Conservation (phyloP, 2,113 vertebrate genomes). For the Phrynosoma platyrhinos region DNA sequence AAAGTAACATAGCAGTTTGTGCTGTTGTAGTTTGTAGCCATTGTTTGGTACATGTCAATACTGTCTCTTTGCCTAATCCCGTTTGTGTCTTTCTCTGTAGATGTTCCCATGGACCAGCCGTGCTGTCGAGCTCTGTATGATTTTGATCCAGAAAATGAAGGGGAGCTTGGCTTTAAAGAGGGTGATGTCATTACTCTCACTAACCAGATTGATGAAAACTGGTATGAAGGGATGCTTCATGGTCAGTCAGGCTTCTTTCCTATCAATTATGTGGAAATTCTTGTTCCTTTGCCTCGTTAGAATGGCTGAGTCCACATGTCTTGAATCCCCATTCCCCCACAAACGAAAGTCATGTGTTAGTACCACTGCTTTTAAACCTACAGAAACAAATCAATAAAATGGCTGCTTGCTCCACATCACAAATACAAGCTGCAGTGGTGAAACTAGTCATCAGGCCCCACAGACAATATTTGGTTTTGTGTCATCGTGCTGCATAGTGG, state of each 20-base stretch:
- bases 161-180: slow-evolving; percentile 97
- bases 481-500: slow-evolving; percentile 66
- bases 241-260: slow-evolving; percentile 99
- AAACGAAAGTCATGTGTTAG: slow-evolving; percentile 67
- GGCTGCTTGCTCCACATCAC: slow-evolving; percentile 81
- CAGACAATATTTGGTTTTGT: slow-evolving; percentile 70
- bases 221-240: slow-evolving; percentile 97
- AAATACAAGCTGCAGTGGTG: slow-evolving; percentile 80
- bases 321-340: slow-evolving; percentile 43
- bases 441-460: slow-evolving; percentile 65
- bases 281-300: slow-evolving; percentile 95
- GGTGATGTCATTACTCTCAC: slow-evolving; percentile 97
- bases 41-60: neutral
- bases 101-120: slow-evolving; percentile 93
- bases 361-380: slow-evolving; percentile 81
- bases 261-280: slow-evolving; percentile 98
- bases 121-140: slow-evolving; percentile 96
- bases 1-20: neutral
- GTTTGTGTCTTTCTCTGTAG: slow-evolving; percentile 55
- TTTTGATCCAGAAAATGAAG: slow-evolving; percentile 98
- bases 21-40: too few species aligned
- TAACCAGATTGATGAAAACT: slow-evolving; percentile 99
- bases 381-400: slow-evolving; percentile 12
- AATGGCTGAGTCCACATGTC: slow-evolving; percentile 64
- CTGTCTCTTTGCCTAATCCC: slow-evolving; percentile 12